Evolutionary conservation across 2,888 invertebrate species (phyloP).

Genomic region (Protophormia terraenovae): DNA sequence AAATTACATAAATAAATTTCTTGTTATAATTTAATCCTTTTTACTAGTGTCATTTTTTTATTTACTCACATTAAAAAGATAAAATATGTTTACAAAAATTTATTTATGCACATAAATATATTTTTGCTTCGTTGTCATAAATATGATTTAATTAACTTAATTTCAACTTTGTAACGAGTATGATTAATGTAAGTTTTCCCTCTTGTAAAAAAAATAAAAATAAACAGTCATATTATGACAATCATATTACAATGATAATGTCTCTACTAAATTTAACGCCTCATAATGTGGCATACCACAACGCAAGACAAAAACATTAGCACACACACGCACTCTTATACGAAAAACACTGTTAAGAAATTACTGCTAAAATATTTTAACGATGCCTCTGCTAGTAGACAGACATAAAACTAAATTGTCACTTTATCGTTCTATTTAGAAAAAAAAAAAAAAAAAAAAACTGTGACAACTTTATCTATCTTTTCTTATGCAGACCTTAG

Average conservation of each 20-base stretch:
- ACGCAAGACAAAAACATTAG: background rate
- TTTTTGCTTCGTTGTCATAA: conserved; percentile 9
- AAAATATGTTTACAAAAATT: conserved; percentile 10
- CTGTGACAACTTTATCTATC: background rate
- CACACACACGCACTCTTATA: background rate
- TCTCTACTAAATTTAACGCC: conserved; percentile 55
- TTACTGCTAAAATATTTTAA: conserved; percentile 3
- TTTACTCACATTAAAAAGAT: background rate
- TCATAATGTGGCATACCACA: conserved; percentile 41
- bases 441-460: background rate
- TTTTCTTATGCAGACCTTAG: background rate
- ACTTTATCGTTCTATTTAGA: conserved; percentile 4
- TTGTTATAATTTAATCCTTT: conserved; percentile 21
- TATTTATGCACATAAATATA: too few relatives aligned
- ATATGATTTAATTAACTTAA: conserved; percentile 49
- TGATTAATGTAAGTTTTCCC: conserved; percentile 47
- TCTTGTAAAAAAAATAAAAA: background rate
- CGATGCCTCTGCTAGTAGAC: background rate
- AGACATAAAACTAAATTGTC: conserved; percentile 21
- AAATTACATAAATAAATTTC: background rate
- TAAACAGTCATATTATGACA: conserved; percentile 29
- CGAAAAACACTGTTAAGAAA: background rate
- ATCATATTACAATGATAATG: conserved; percentile 43
- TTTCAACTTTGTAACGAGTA: conserved; percentile 19
- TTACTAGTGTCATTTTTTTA: conserved; percentile 7